Evolutionary conservation across 2,888 invertebrate genomes (phyloP).

Genomic region (Spodoptera exigua): DNA sequence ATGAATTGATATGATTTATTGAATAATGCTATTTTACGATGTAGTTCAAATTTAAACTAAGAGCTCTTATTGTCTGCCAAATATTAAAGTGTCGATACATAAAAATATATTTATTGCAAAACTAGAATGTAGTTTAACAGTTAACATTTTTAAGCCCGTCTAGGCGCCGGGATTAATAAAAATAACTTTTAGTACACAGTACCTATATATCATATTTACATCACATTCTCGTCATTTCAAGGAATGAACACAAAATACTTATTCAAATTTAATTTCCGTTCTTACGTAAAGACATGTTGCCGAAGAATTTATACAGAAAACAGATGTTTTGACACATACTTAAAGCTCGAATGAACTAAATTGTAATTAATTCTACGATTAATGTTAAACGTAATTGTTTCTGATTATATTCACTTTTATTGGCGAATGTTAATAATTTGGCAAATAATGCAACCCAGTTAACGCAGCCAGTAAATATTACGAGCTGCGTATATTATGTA

Average conservation of each 20-base stretch:
- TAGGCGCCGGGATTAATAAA: constrained; percentile 45
- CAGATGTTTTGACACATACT: constrained; percentile 60
- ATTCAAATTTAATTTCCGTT: constrained; percentile 62
- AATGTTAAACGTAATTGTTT: constrained; percentile 24
- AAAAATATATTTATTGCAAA: constrained; percentile 41
- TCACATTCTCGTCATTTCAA: constrained; percentile 53
- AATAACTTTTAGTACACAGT: constrained; percentile 30
- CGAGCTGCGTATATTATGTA: background rate
- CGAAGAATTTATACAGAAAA: constrained; percentile 65
- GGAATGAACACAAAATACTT: constrained; percentile 52
- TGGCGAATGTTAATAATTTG: constrained; percentile 31
- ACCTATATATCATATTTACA: constrained; percentile 52
- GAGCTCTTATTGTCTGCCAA: constrained; percentile 23
- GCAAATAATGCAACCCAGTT: constrained; percentile 28
- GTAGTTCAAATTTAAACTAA: constrained; percentile 19
- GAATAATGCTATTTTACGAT: constrained; percentile 29
- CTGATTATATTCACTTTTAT: constrained; percentile 28
- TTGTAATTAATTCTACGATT: constrained; percentile 18
- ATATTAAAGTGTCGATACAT: constrained; percentile 35
- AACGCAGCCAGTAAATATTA: constrained; percentile 24
- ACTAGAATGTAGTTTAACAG: constrained; percentile 32
- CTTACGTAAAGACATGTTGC: constrained; percentile 61
- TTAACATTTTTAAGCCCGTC: constrained; percentile 22
- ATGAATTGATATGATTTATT: constrained; percentile 28
- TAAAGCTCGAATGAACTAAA: constrained; percentile 17